These are phyloP conservation scores for Hirundo rustica DNA, from an alignment of 2,797 vertebrate species.

Conservation along the genomic window DNA sequence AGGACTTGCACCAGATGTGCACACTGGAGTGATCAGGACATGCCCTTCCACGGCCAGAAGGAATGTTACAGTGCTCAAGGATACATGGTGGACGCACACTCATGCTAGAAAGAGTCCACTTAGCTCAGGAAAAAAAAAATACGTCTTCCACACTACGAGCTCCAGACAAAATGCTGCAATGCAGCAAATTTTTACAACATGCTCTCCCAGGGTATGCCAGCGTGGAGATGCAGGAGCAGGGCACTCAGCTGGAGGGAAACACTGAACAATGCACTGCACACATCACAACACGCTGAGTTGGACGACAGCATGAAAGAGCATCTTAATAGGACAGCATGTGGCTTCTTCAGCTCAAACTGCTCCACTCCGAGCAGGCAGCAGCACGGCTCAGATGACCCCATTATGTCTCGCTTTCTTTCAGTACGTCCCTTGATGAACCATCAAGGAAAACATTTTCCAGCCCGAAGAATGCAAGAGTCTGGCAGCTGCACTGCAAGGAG, in stretches of 20 bases:
- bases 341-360: slow-evolving; percentile 8
- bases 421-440: neutral
- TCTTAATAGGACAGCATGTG: slow-evolving; percentile 48
- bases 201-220: neutral
- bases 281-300: neutral
- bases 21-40: neutral
- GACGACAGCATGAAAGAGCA: slow-evolving; percentile 35
- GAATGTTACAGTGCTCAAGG: neutral
- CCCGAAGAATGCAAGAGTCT: slow-evolving; percentile 1
- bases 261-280: slow-evolving; percentile 4
- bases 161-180: slow-evolving; percentile 59
- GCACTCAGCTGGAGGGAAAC: slow-evolving; percentile 10
- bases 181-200: slow-evolving; percentile 51
- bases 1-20: neutral
- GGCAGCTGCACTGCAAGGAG: neutral
- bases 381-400: slow-evolving; percentile 39
- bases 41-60: neutral
- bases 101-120: neutral
- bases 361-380: neutral
- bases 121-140: neutral
- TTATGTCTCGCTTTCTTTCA: slow-evolving; percentile 53
- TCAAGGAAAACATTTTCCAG: slow-evolving; percentile 38
- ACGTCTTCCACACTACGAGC: neutral
- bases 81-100: neutral
- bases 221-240: slow-evolving; percentile 8